Conservation (phyloP, 2,113 vertebrate species). For the Eulacestoma nigropectus region DNA sequence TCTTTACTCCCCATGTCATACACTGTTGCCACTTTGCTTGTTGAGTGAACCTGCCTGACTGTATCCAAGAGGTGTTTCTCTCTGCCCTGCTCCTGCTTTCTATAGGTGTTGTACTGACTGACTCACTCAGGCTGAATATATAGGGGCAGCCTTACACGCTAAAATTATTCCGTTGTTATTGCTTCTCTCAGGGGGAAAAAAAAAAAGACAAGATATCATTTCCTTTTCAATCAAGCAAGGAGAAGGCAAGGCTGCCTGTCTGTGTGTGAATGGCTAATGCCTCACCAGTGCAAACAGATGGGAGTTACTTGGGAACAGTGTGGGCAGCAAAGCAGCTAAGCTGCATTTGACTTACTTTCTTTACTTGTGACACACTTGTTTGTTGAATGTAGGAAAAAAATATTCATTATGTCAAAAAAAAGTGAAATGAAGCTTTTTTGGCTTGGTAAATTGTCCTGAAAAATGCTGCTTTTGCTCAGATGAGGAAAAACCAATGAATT, state of each 20-base stretch:
- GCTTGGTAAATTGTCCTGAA: not conserved
- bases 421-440: not conserved
- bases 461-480: not conserved
- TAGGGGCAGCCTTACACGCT: not conserved
- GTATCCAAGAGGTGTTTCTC: not conserved
- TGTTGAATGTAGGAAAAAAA: not conserved
- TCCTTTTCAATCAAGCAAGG: not conserved
- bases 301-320: not conserved
- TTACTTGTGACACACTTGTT: not conserved
- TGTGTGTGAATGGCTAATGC: not conserved
- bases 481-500: not conserved
- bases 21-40: not conserved
- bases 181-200: rapidly evolving
- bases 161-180: not conserved
- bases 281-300: not conserved
- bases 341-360: not conserved
- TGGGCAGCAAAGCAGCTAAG: not conserved
- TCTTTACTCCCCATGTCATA: not conserved
- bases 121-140: not conserved
- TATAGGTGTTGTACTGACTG: not conserved
- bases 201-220: not conserved
- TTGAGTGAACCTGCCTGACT: not conserved
- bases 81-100: not conserved
- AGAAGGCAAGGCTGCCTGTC: not conserved
- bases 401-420: not conserved